Conservation (phyloP, 2,888 invertebrate genomes). For the Hirtodrosophila confusa region DNA sequence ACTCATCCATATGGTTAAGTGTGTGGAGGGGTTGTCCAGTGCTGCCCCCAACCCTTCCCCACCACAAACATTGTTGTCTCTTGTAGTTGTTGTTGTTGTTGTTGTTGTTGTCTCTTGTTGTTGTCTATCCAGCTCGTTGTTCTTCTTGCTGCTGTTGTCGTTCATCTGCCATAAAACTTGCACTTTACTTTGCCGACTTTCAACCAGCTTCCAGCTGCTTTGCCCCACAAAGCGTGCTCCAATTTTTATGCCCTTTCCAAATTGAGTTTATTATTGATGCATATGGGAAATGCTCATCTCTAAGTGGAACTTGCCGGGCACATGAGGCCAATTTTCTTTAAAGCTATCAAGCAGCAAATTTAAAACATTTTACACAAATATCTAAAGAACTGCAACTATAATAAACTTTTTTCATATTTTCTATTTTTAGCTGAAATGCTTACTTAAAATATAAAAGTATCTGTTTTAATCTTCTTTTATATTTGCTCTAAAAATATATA, state of each 20-base stretch:
- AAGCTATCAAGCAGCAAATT: too few relatives aligned
- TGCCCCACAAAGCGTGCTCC: constrained; percentile 29
- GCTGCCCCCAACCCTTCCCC: not conserved
- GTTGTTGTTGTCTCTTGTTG: constrained; percentile 25
- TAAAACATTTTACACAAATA: too few relatives aligned
- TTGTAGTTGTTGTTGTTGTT: not conserved
- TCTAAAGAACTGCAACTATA: too few relatives aligned
- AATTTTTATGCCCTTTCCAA: constrained; percentile 10
- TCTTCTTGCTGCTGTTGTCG: constrained; percentile 15
- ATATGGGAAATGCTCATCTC: constrained; percentile 1
- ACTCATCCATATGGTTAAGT: constrained; percentile 19
- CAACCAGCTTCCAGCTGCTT: not conserved
- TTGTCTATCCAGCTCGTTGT: constrained; percentile 5
- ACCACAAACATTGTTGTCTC: constrained; percentile 7
- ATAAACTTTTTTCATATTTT: too few relatives aligned
- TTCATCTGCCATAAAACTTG: constrained; percentile 47
- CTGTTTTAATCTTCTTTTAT: too few relatives aligned
- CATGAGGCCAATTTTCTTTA: not conserved
- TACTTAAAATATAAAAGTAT: too few relatives aligned
- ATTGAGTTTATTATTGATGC: constrained; percentile 12
- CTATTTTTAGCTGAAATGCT: too few relatives aligned
- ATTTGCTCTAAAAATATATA: too few relatives aligned
- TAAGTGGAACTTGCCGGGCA: not conserved
- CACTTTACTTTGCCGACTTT: constrained; percentile 38
- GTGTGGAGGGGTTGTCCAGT: not conserved